These are phyloP conservation scores for Eira barbara DNA, from an alignment of 2,113 vertebrate genomes.

Conservation along the genomic window DNA sequence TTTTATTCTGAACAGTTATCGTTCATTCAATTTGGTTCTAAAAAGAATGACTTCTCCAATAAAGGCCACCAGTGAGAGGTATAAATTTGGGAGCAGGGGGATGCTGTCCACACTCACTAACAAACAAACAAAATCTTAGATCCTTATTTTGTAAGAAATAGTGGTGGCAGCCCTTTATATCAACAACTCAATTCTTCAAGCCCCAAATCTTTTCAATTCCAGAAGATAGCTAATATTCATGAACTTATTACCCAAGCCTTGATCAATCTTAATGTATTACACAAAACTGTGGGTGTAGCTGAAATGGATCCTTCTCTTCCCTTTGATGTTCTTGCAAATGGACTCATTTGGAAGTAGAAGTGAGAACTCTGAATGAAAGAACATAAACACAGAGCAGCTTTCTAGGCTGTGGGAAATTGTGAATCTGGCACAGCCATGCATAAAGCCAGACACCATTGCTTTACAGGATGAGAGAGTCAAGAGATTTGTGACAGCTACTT, in stretches of 20 bases:
- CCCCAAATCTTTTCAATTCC: neutral
- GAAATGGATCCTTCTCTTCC: slow-evolving; percentile 46
- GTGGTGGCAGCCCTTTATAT: neutral
- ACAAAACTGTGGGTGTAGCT: slow-evolving; percentile 49
- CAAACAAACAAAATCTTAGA: neutral
- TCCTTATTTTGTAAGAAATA: neutral
- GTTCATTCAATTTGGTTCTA: neutral
- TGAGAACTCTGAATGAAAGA: neutral
- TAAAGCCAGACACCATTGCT: neutral
- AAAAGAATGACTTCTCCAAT: neutral
- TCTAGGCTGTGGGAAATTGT: neutral
- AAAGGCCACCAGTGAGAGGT: neutral
- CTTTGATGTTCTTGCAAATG: neutral
- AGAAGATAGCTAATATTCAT: slow-evolving; percentile 57
- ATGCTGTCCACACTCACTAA: neutral
- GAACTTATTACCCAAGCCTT: slow-evolving; percentile 44
- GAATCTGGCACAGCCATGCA: neutral
- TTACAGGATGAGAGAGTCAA: neutral
- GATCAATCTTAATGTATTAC: slow-evolving; percentile 47
- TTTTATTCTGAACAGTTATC: neutral
- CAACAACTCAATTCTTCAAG: neutral
- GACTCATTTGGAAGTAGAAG: slow-evolving; percentile 33
- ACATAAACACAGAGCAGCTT: neutral
- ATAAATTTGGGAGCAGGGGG: neutral
- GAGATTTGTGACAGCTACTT: neutral